Evolutionary conservation across 1,140 invertebrate genomes (phyloP).

Genomic region (Lasaia peninsularis): DNA sequence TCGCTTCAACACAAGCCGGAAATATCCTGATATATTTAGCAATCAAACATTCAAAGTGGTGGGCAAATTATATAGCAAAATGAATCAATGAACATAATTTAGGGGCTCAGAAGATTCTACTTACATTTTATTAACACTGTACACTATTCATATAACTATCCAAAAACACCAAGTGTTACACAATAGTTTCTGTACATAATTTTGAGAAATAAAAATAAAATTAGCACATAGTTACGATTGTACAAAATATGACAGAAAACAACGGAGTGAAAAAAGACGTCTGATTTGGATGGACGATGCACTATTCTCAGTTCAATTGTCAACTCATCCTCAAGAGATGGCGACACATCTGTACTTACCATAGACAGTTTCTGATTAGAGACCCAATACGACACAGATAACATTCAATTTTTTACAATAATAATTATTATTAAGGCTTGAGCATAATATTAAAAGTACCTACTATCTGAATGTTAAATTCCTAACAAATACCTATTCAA

Average conservation of each 20-base stretch:
- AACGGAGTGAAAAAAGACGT: conserved; percentile 66
- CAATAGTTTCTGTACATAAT: conserved; percentile 47
- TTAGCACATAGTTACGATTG: conserved; percentile 57
- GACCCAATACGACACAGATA: conserved; percentile 34
- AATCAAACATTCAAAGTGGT: conserved; percentile 21
- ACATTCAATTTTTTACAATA: background rate
- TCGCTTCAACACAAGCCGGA: conserved; percentile 12
- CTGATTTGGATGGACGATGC: conserved; percentile 54
- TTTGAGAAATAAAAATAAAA: conserved; percentile 44
- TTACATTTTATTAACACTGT: conserved; percentile 50
- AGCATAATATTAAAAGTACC: too few relatives aligned
- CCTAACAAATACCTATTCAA: too few relatives aligned
- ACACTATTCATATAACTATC: conserved; percentile 33
- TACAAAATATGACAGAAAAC: conserved; percentile 62
- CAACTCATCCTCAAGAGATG: conserved; percentile 45
- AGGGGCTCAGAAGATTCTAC: conserved; percentile 32
- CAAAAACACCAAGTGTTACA: conserved; percentile 40
- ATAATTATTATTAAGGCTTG: too few relatives aligned
- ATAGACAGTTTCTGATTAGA: conserved; percentile 46
- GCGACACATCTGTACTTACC: conserved; percentile 29
- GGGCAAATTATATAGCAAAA: conserved; percentile 9
- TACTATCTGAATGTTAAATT: too few relatives aligned
- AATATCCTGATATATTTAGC: conserved; percentile 25
- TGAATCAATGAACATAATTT: conserved; percentile 1
- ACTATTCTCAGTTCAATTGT: conserved; percentile 38